Conservation (phyloP, 2,888 invertebrate species). For the Ormyrus pomaceus region DNA sequence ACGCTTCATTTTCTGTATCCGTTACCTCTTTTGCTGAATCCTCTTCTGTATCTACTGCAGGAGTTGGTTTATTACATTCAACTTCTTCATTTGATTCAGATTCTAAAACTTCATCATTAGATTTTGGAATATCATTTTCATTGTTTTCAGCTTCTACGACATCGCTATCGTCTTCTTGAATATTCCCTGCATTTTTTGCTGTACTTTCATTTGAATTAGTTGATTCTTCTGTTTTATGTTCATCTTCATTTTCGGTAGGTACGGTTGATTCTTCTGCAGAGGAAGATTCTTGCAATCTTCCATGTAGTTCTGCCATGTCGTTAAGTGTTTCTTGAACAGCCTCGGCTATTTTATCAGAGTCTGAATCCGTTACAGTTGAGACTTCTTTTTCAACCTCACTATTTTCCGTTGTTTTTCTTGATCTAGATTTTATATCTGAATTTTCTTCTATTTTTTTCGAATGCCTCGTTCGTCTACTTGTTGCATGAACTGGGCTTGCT, state of each 20-base stretch:
- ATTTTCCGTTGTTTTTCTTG: slow-evolving; percentile 20
- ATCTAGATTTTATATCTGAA: slow-evolving; percentile 21
- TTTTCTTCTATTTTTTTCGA: slow-evolving; percentile 17
- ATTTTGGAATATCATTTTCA: slow-evolving; percentile 1
- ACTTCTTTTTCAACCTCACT: slow-evolving; percentile 7
- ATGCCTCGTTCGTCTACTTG: slow-evolving; percentile 5
- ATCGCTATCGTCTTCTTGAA: neutral
- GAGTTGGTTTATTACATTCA: slow-evolving; percentile 6
- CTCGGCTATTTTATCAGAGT: slow-evolving; percentile 45
- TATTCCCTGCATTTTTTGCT: slow-evolving; percentile 8
- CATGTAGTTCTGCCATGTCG: slow-evolving; percentile 50
- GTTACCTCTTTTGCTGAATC: slow-evolving; percentile 24
- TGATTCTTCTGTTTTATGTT: neutral
- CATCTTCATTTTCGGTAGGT: slow-evolving; percentile 14
- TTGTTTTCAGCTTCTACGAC: neutral
- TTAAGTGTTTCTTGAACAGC: slow-evolving; percentile 52
- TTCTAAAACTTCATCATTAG: slow-evolving; percentile 25
- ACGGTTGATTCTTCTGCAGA: neutral
- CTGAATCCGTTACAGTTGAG: slow-evolving; percentile 1
- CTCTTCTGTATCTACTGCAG: slow-evolving; percentile 6
- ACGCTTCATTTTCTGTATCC: slow-evolving; percentile 14
- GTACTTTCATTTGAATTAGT: slow-evolving; percentile 1
- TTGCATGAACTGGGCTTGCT: neutral
- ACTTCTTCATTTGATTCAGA: slow-evolving; percentile 7
- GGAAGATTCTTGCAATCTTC: slow-evolving; percentile 37